Evolutionary conservation across 1,140 invertebrate species (phyloP).

Genomic region (Diorhabda carinulata): DNA sequence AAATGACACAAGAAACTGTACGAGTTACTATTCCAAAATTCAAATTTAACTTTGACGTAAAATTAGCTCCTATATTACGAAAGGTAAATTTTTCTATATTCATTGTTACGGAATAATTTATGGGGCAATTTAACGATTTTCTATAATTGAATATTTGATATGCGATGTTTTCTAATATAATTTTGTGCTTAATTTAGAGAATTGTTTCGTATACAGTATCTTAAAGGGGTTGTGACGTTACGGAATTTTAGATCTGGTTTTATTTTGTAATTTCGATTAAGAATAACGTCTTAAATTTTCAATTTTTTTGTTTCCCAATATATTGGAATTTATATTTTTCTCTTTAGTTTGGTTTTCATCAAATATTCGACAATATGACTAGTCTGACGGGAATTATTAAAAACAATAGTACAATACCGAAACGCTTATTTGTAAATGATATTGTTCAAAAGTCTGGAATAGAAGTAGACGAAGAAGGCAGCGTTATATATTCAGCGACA

Average conservation of each 20-base stretch:
- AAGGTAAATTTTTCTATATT: constrained; percentile 50
- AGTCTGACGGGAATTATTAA: constrained; percentile 62
- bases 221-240: no score
- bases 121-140: no score
- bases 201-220: no score
- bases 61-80: constrained; percentile 59
- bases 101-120: no score
- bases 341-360: constrained; percentile 62
- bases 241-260: no score
- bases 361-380: constrained; percentile 66
- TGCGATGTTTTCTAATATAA: no score
- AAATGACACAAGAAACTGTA: constrained; percentile 57
- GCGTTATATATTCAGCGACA: constrained; percentile 70
- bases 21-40: constrained; percentile 73
- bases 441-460: constrained; percentile 79
- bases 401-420: constrained; percentile 48
- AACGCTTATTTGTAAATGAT: constrained; percentile 62
- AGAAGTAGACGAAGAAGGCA: constrained; percentile 80
- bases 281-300: no score
- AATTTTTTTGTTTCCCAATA: no score
- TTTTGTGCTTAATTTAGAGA: no score
- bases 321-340: background rate
- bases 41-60: constrained; percentile 64
- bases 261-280: no score
- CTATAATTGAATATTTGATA: no score